These are phyloP conservation scores for Anhinga anhinga DNA, from an alignment of 2,113 vertebrate genomes.

Conservation along the genomic window DNA sequence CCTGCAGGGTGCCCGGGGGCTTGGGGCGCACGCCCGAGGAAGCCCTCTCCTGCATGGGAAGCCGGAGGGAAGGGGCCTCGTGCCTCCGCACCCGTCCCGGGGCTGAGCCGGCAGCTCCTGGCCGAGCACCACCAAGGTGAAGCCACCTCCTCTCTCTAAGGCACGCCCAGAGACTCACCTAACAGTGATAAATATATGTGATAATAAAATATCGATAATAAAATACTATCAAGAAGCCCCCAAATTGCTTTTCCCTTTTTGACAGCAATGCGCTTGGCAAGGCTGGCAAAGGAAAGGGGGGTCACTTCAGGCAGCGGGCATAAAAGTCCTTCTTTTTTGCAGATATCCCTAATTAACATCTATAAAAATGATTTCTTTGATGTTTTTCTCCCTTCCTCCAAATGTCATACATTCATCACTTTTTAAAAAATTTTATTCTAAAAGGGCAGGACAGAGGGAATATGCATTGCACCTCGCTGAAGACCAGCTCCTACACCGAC, in stretches of 20 bases:
- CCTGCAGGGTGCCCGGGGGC: not conserved
- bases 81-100: not conserved
- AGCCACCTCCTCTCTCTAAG: not conserved
- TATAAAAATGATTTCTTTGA: not conserved
- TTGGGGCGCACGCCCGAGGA: accelerated
- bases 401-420: accelerated
- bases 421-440: not conserved
- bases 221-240: not conserved
- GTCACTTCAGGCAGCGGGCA: not conserved
- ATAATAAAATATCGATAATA: not conserved
- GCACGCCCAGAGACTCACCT: accelerated
- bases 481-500: not conserved
- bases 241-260: not conserved
- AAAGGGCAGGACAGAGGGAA: not conserved
- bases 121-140: not conserved
- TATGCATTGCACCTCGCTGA: accelerated
- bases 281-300: not conserved
- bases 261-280: not conserved
- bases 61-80: accelerated
- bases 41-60: not conserved
- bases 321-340: not conserved
- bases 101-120: not conserved
- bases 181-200: not conserved
- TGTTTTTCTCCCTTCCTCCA: not conserved
- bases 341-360: not conserved